Conservation (phyloP, 2,888 invertebrate genomes). For the Mythimna impura region DNA sequence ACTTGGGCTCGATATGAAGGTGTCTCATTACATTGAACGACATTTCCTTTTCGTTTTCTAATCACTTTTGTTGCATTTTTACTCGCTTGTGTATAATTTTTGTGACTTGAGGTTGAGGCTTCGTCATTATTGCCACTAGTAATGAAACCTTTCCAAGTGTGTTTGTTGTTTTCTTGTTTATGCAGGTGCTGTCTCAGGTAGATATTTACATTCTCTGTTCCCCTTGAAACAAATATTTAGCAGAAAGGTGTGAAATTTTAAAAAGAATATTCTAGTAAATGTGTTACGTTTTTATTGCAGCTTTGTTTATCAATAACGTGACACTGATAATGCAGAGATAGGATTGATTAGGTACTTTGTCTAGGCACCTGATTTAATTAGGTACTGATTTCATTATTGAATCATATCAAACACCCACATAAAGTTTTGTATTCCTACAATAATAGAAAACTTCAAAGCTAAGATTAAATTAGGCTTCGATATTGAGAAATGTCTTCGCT, state of each 20-base stretch:
- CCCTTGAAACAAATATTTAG: slow-evolving; percentile 21
- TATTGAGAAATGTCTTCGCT: not conserved
- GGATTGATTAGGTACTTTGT: not conserved
- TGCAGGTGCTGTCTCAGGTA: slow-evolving; percentile 47
- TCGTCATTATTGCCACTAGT: slow-evolving; percentile 5
- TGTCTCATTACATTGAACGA: slow-evolving; percentile 67
- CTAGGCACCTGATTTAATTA: not conserved
- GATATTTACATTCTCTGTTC: slow-evolving; percentile 16
- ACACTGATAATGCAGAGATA: not conserved
- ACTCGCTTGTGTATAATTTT: slow-evolving; percentile 33
- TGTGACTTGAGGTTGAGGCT: slow-evolving; percentile 35
- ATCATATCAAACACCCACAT: not conserved
- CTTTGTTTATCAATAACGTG: slow-evolving; percentile 9
- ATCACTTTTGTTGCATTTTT: slow-evolving; percentile 67
- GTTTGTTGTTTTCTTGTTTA: slow-evolving; percentile 35
- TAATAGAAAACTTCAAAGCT: not conserved
- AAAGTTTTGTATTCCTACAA: not conserved
- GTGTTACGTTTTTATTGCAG: slow-evolving; percentile 1
- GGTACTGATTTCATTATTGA: not conserved
- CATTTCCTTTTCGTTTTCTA: slow-evolving; percentile 74
- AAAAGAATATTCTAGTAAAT: not conserved
- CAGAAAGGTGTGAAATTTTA: slow-evolving; percentile 20
- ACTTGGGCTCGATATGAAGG: slow-evolving; percentile 64
- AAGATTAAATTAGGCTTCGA: not conserved
- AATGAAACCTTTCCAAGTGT: slow-evolving; percentile 33